These are phyloP conservation scores for Ametastegia equiseti DNA, from an alignment of 2,888 invertebrate genomes.

Conservation along the genomic window DNA sequence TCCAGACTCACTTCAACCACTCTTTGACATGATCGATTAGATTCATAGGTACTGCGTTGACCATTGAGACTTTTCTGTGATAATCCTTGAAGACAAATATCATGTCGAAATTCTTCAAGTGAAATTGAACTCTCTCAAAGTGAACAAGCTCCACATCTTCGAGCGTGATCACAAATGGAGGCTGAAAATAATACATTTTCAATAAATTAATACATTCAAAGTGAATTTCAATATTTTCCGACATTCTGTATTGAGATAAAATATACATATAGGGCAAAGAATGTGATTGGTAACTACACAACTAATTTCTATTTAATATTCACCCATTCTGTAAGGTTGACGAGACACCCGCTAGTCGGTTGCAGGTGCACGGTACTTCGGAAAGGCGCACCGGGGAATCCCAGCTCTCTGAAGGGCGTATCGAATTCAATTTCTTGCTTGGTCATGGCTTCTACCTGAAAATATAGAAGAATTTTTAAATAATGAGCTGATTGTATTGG, in stretches of 20 bases:
- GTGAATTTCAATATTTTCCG: not conserved
- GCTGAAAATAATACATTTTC: constrained; percentile 76
- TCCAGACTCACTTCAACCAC: constrained; percentile 92
- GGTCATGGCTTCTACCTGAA: constrained; percentile 91
- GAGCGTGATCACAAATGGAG: constrained; percentile 98
- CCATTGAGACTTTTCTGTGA: constrained; percentile 94
- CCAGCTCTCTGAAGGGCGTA: constrained; percentile 98
- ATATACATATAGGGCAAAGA: not conserved
- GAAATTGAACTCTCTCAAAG: constrained; percentile 99
- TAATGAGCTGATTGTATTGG: not conserved
- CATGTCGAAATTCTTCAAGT: constrained; percentile 99
- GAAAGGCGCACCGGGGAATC: constrained; percentile 98
- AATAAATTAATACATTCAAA: constrained; percentile 18
- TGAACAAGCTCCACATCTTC: constrained; percentile 99
- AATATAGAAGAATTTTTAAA: constrained; percentile 1
- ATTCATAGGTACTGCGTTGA: constrained; percentile 99
- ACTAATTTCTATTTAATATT: constrained; percentile 55
- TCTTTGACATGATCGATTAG: constrained; percentile 99
- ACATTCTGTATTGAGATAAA: not conserved
- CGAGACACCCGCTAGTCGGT: constrained; percentile 98
- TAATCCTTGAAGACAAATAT: constrained; percentile 99
- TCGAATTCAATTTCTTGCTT: constrained; percentile 99
- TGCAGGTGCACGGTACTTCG: constrained; percentile 97
- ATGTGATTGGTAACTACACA: not conserved
- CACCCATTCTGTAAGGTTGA: constrained; percentile 97